Conservation (phyloP, 2,888 invertebrate species). For the Hypolimnas misippus region DNA sequence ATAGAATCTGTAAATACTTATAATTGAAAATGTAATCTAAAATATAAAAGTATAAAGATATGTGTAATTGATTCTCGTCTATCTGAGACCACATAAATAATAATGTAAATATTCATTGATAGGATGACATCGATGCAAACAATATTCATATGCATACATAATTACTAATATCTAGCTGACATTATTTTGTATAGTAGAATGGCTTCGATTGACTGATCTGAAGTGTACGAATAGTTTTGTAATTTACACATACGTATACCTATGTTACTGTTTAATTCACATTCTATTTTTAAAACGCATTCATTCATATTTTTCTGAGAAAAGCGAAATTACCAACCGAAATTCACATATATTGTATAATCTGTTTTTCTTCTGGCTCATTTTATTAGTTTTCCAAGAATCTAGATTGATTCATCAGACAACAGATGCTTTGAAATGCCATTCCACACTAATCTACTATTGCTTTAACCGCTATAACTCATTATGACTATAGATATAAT, state of each 20-base stretch:
- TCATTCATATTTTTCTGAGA: neutral
- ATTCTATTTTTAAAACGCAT: neutral
- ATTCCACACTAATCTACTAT: slow-evolving; percentile 4
- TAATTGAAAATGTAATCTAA: neutral
- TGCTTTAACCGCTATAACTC: neutral
- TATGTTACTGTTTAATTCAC: too few species aligned
- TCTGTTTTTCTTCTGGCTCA: slow-evolving; percentile 30
- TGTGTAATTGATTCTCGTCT: neutral
- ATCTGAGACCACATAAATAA: neutral
- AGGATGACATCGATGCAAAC: slow-evolving; percentile 3
- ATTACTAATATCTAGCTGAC: neutral
- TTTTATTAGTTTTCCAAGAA: slow-evolving; percentile 51
- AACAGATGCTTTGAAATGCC: slow-evolving; percentile 10
- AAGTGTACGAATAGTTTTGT: too few species aligned
- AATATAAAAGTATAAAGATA: neutral
- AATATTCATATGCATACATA: neutral
- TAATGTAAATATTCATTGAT: slow-evolving; percentile 4
- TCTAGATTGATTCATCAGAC: slow-evolving; percentile 50
- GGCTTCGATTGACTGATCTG: neutral
- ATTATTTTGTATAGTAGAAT: neutral
- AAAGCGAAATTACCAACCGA: neutral
- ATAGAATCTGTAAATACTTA: neutral
- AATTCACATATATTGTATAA: neutral
- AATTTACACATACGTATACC: too few species aligned
- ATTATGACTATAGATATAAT: neutral